Conservation (phyloP, 2,888 invertebrate species). For the Pseudanteris insignis region DNA sequence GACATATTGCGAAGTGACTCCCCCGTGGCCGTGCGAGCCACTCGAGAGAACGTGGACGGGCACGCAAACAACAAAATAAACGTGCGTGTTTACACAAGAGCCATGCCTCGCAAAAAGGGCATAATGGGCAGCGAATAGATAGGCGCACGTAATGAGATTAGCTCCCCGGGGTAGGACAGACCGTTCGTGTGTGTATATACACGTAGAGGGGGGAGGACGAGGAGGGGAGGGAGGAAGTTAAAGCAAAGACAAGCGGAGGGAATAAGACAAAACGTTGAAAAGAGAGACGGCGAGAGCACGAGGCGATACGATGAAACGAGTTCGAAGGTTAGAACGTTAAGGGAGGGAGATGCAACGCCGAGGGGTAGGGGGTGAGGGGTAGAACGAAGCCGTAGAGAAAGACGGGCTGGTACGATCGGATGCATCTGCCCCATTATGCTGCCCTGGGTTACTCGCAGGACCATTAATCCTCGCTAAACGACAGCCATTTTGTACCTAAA, state of each 20-base stretch:
- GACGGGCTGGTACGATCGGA: constrained; percentile 34
- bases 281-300: background rate
- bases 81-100: constrained; percentile 27
- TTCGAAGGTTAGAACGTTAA: background rate
- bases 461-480: constrained; percentile 67
- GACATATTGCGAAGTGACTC: constrained; percentile 32
- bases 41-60: constrained; percentile 5
- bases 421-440: constrained; percentile 66
- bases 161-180: constrained; percentile 16
- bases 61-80: constrained; percentile 33
- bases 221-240: constrained; percentile 8
- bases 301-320: background rate
- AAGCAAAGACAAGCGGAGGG: background rate
- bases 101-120: constrained; percentile 57
- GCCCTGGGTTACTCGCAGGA: constrained; percentile 60
- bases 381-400: constrained; percentile 17
- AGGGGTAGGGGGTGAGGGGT: background rate
- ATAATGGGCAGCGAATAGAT: constrained; percentile 63
- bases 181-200: too few species aligned
- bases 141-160: constrained; percentile 64
- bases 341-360: too few species aligned
- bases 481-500: constrained; percentile 68
- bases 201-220: constrained; percentile 24
- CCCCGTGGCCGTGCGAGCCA: constrained; percentile 10
- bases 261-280: too few species aligned